phyloP scores from a whole-genome alignment of 2,797 vertebrate species.

The Lacerta bilineata region DNA sequence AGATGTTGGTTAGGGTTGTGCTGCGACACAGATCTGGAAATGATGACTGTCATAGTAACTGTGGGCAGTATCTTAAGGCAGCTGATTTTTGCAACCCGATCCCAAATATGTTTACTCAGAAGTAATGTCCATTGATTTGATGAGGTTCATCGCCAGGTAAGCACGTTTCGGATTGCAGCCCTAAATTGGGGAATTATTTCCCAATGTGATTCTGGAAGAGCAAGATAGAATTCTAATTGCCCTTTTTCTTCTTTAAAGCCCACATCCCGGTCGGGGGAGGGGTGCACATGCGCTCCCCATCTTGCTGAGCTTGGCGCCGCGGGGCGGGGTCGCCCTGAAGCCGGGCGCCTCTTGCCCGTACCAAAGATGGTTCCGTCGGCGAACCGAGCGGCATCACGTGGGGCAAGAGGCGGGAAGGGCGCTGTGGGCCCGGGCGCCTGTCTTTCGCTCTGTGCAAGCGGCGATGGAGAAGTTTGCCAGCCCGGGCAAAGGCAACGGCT shows the following conservation, averaged over 20 bases:
- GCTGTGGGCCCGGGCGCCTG: rapidly evolving
- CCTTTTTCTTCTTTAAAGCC: background rate
- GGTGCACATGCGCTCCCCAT: background rate
- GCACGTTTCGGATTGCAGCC: background rate
- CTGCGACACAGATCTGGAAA: too few species aligned
- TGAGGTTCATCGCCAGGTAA: background rate
- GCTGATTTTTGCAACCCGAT: background rate
- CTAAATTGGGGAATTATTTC: too few species aligned
- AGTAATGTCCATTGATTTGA: too few species aligned
- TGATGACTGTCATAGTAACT: background rate
- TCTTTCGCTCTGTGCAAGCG: background rate
- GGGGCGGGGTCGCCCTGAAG: background rate
- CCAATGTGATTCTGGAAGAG: background rate
- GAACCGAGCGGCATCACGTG: constrained; percentile 9
- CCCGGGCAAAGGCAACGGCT: constrained; percentile 85
- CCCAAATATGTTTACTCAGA: background rate
- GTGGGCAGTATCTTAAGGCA: background rate
- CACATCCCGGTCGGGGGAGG: background rate
- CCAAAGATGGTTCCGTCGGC: constrained; percentile 49
- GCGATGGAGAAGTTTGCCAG: constrained; percentile 85
- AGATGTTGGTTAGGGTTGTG: too few species aligned
- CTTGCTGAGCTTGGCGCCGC: too few species aligned
- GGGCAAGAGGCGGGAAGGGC: rapidly evolving
- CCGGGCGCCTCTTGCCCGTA: background rate
- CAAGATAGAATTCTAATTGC: too few species aligned